A percentile compares a stretch with the other conserved stretches of the same genome.
Evolutionary conservation across 2,113 vertebrate genomes (phyloP).

Genomic region (Catharus bicknelli): DNA sequence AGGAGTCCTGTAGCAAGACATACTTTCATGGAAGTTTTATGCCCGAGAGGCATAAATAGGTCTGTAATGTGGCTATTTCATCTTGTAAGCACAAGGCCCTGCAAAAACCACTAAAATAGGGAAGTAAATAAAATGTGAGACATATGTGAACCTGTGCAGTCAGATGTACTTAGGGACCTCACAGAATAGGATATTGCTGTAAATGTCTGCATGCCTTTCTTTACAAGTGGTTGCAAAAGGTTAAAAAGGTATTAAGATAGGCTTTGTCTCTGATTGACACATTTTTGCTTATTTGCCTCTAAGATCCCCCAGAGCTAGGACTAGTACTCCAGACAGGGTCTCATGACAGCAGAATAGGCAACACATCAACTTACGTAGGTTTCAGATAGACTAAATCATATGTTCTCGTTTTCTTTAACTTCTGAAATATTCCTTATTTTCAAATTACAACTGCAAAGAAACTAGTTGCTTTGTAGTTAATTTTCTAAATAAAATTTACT

Average conservation of each 20-base stretch:
- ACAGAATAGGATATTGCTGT: not conserved
- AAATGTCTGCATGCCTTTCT: not conserved
- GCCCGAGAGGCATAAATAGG: not conserved
- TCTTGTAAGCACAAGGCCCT: not conserved
- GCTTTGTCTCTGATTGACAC: not conserved
- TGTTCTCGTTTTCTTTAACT: not conserved
- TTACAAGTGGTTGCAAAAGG: not conserved
- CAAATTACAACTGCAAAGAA: not conserved
- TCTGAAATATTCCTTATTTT: not conserved
- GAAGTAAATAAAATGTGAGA: not conserved
- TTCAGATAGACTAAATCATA: not conserved
- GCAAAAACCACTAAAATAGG: not conserved
- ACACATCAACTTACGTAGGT: not conserved
- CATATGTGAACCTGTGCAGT: not conserved
- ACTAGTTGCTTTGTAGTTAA: not conserved
- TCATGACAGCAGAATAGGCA: not conserved
- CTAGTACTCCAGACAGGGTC: not conserved
- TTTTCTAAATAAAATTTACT: not conserved
- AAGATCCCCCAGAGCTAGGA: not conserved
- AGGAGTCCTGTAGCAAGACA: not conserved
- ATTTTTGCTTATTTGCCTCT: not conserved
- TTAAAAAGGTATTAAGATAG: not conserved
- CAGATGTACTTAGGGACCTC: not conserved
- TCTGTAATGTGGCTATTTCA: not conserved
- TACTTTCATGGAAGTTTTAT: not conserved